Evolutionary conservation across 2,113 vertebrate genomes (phyloP).

Genomic region (Mystacornis crossleyi): DNA sequence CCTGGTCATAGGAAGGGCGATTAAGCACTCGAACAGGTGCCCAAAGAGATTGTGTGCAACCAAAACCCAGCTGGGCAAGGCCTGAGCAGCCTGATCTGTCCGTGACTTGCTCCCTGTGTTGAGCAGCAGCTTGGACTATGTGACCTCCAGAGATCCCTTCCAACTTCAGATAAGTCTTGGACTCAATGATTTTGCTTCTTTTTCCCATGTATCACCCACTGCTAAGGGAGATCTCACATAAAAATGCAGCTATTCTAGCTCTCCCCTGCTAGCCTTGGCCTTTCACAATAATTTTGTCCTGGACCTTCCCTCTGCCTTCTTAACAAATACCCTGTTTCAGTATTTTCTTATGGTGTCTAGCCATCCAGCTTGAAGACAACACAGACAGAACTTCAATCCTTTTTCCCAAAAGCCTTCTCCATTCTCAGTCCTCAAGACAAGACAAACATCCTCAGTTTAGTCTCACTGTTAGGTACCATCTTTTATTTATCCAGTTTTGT

Average conservation of each 20-base stretch:
- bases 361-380: neutral
- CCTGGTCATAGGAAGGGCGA: neutral
- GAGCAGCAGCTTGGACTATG: neutral
- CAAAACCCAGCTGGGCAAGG: neutral
- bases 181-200: neutral
- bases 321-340: neutral
- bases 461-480: neutral
- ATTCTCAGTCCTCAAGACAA: neutral
- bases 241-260: neutral
- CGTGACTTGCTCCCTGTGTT: neutral
- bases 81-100: neutral
- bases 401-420: neutral
- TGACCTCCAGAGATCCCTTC: neutral
- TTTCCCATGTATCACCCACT: neutral
- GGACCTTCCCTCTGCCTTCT: neutral
- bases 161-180: accelerated
- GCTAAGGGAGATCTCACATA: neutral
- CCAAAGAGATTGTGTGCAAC: neutral
- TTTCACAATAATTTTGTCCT: neutral
- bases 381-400: neutral
- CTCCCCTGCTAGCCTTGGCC: neutral
- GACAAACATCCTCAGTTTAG: neutral
- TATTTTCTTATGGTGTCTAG: neutral
- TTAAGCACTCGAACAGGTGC: neutral
- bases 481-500: neutral